Conservation (phyloP, 1,140 invertebrate genomes). For the Pteromalus puparum region DNA sequence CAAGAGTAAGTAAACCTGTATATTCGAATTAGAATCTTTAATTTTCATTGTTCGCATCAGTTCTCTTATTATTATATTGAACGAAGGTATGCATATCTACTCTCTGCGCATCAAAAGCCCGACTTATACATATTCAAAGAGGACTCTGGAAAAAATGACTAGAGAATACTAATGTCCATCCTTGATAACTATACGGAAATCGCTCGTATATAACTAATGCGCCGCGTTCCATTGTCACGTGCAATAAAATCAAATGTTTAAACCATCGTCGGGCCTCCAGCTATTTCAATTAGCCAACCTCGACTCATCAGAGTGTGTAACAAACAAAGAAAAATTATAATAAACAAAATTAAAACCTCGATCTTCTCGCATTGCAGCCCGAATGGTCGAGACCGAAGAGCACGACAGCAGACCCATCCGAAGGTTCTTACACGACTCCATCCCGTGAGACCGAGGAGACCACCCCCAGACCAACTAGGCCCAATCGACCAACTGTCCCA, state of each 20-base stretch:
- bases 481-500: constrained; percentile 44
- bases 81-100: background rate
- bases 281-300: too few relatives aligned
- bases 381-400: constrained; percentile 83
- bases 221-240: background rate
- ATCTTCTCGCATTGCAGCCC: constrained; percentile 72
- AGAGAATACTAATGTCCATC: background rate
- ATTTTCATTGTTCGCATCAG: too few relatives aligned
- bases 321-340: background rate
- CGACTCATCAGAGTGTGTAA: background rate
- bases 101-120: background rate
- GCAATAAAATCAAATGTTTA: background rate
- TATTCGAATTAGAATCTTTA: too few relatives aligned
- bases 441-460: constrained; percentile 61
- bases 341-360: background rate
- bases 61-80: background rate
- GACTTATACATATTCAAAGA: background rate
- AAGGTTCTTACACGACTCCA: constrained; percentile 57
- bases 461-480: constrained; percentile 42
- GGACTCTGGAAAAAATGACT: background rate
- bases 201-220: too few relatives aligned
- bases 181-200: background rate
- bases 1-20: constrained; percentile 75
- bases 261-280: too few relatives aligned
- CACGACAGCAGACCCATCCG: constrained; percentile 75